These are phyloP conservation scores for Ahaetulla prasina DNA, from an alignment of 2,113 vertebrate genomes.

Conservation along the genomic window DNA sequence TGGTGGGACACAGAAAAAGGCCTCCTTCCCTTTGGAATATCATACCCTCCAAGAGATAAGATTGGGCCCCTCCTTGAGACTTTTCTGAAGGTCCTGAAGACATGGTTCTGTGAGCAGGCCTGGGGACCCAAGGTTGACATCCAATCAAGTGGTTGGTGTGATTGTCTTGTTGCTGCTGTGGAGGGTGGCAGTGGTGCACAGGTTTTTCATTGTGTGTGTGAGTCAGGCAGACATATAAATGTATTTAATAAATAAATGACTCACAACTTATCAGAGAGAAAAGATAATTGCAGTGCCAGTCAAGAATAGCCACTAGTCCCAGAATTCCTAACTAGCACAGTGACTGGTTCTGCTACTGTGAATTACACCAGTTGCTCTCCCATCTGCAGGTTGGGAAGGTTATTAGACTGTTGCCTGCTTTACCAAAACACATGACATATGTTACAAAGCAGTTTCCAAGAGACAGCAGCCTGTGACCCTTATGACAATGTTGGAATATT, in stretches of 20 bases:
- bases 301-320: background rate
- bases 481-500: background rate
- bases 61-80: background rate
- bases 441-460: background rate
- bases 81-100: background rate
- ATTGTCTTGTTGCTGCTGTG: background rate
- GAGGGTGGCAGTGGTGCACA: background rate
- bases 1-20: background rate
- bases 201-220: background rate
- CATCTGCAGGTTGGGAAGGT: background rate
- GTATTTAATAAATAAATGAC: background rate
- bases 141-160: background rate
- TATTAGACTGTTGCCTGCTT: background rate
- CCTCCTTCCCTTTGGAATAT: background rate
- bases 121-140: background rate
- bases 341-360: background rate
- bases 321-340: background rate
- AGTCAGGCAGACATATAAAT: background rate
- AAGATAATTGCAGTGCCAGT: background rate
- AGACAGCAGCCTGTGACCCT: background rate
- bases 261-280: fast-evolving
- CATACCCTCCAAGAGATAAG: background rate
- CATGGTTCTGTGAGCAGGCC: background rate
- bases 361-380: background rate
- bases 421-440: background rate